These are phyloP conservation scores for Eristalis intricaria DNA, from an alignment of 2,888 invertebrate species.

Conservation along the genomic window DNA sequence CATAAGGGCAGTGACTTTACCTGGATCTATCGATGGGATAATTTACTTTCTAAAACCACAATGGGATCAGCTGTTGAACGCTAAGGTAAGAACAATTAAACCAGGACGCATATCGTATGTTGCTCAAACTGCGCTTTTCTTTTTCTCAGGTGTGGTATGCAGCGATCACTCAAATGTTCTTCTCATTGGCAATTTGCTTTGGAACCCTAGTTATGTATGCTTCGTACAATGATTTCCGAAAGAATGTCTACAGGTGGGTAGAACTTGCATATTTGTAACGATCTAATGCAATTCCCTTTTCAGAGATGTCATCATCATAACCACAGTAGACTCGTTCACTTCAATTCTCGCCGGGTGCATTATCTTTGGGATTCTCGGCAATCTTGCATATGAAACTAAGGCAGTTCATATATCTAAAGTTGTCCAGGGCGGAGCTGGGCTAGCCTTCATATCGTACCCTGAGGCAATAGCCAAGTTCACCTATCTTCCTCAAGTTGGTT, in stretches of 20 bases:
- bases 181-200: constrained; percentile 85
- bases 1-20: constrained; percentile 83
- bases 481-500: constrained; percentile 82
- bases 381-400: constrained; percentile 86
- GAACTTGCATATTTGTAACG: neutral
- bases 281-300: neutral
- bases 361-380: constrained; percentile 92
- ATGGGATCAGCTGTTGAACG: constrained; percentile 82
- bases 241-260: constrained; percentile 83
- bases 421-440: constrained; percentile 88
- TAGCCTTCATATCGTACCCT: constrained; percentile 90
- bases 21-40: constrained; percentile 85
- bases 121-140: no score
- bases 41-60: constrained; percentile 85
- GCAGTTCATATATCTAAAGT: constrained; percentile 84
- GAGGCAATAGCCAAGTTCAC: constrained; percentile 83
- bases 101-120: no score
- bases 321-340: constrained; percentile 90
- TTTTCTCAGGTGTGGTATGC: constrained; percentile 84
- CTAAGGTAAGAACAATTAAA: constrained; percentile 73
- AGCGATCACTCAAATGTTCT: constrained; percentile 86
- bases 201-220: constrained; percentile 85
- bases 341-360: constrained; percentile 91
- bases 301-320: constrained; percentile 91
- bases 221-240: constrained; percentile 84